These are phyloP conservation scores for Sturnus vulgaris DNA, from an alignment of 2,113 vertebrate species.

Conservation along the genomic window DNA sequence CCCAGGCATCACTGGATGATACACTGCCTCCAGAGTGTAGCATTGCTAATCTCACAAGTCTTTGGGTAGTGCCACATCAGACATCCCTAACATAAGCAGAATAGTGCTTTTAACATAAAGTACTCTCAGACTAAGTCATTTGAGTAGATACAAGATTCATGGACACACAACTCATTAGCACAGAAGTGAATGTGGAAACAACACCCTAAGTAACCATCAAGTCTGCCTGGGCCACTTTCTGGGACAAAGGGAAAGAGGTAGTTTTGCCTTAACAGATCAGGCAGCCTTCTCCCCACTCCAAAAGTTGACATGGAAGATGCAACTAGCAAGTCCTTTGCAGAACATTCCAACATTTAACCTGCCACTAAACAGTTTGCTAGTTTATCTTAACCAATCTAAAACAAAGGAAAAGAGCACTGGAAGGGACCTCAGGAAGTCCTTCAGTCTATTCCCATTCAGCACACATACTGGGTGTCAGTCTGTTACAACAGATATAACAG, in stretches of 20 bases:
- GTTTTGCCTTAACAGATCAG: not conserved
- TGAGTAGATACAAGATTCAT: not conserved
- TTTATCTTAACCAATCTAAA: not conserved
- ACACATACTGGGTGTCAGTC: not conserved
- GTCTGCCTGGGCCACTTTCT: not conserved
- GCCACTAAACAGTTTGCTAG: not conserved
- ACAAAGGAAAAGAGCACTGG: not conserved
- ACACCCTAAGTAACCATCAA: not conserved
- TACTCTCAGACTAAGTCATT: not conserved
- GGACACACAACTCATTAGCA: not conserved
- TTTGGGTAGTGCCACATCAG: not conserved
- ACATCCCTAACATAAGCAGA: not conserved
- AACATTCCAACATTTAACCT: not conserved
- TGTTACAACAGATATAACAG: not conserved
- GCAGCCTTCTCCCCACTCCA: not conserved
- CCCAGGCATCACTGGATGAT: not conserved
- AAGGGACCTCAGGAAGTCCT: not conserved
- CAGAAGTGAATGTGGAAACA: not conserved
- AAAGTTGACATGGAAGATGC: not conserved
- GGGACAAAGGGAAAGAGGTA: not conserved
- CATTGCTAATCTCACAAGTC: not conserved
- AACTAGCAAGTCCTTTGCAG: not conserved
- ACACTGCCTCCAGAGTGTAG: not conserved
- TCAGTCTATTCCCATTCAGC: not conserved
- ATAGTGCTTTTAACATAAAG: not conserved